Percentiles rank a stretch among this genome's conserved stretches.
phyloP scores from a whole-genome alignment of 2,113 vertebrate genomes.

The Mandrillus leucophaeus region DNA sequence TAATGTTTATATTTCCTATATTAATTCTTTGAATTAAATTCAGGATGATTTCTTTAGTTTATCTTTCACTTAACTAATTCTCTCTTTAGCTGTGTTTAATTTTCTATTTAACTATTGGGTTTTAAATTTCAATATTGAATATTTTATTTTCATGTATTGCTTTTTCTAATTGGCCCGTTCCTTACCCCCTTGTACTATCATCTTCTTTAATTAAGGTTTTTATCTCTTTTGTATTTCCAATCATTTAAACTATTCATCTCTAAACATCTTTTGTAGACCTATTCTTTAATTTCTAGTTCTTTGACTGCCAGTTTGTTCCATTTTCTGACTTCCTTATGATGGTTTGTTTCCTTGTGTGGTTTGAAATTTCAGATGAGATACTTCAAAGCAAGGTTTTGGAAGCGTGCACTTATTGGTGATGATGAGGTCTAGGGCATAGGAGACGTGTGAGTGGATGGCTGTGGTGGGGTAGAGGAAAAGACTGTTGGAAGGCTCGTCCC shows the following conservation, averaged over 20 bases:
- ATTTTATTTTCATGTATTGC: not conserved
- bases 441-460: not conserved
- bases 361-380: not conserved
- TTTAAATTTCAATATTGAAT: not conserved
- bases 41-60: not conserved
- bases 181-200: not conserved
- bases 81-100: not conserved
- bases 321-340: not conserved
- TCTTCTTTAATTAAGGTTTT: not conserved
- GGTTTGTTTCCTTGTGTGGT: not conserved
- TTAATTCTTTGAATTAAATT: not conserved
- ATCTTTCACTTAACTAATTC: not conserved
- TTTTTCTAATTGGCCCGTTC: not conserved
- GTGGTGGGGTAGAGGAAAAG: not conserved
- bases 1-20: not conserved
- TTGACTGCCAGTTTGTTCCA: not conserved
- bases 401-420: not conserved
- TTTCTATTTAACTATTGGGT: not conserved
- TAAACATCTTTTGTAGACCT: not conserved
- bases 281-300: not conserved
- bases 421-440: not conserved
- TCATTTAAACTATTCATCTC: not conserved
- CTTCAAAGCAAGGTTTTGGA: conserved; percentile 2
- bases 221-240: not conserved
- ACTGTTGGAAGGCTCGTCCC: not conserved